Evolutionary conservation across 2,888 invertebrate genomes (phyloP).

Genomic region (Trissolcus japonicus): DNA sequence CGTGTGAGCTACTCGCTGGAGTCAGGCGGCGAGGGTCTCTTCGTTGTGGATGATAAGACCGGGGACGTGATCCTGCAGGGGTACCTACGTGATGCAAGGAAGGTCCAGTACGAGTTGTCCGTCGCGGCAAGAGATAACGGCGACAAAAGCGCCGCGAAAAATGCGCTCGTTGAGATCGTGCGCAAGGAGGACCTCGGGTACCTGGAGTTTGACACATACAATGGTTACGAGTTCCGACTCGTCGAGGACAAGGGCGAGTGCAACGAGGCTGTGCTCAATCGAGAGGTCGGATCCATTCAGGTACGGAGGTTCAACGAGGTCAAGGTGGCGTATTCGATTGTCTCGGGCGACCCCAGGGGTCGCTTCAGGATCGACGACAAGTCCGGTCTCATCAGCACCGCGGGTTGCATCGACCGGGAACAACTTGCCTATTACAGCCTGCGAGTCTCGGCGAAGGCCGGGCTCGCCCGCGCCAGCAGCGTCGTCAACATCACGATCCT

Average conservation of each 20-base stretch:
- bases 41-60: constrained; percentile 86
- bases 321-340: constrained; percentile 84
- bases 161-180: constrained; percentile 89
- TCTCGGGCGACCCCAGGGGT: constrained; percentile 86
- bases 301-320: constrained; percentile 74
- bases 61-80: constrained; percentile 85
- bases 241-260: constrained; percentile 86
- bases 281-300: constrained; percentile 87
- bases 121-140: constrained; percentile 90
- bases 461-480: constrained; percentile 86
- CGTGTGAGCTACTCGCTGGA: constrained; percentile 87
- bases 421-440: constrained; percentile 85
- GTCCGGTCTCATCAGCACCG: constrained; percentile 87
- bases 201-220: constrained; percentile 85
- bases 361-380: constrained; percentile 88
- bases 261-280: constrained; percentile 68
- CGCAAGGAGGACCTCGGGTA: constrained; percentile 84
- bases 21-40: constrained; percentile 87
- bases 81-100: constrained; percentile 81
- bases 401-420: constrained; percentile 90
- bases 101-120: constrained; percentile 84
- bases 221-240: constrained; percentile 89
- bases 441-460: constrained; percentile 87
- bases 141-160: constrained; percentile 83
- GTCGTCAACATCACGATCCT: constrained; percentile 87